Conservation (phyloP, 2,113 vertebrate genomes). For the Candoia aspera region DNA sequence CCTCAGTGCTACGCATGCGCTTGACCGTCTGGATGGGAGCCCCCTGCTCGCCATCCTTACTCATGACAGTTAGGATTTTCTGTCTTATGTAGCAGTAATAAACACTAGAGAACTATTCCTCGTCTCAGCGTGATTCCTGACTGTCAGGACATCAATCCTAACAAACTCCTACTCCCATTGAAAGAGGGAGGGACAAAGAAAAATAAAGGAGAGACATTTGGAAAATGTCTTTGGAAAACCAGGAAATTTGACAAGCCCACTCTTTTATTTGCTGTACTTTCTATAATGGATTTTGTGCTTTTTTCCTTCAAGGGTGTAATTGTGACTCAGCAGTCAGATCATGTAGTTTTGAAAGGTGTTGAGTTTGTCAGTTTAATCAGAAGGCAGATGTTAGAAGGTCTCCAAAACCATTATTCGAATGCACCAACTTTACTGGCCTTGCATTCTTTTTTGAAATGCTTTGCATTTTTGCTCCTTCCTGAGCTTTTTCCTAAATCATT, state of each 20-base stretch:
- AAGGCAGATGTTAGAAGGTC: neutral
- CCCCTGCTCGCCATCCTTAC: too few species aligned
- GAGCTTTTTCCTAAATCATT: neutral
- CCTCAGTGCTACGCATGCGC: too few species aligned
- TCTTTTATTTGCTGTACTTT: neutral
- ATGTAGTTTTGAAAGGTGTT: neutral
- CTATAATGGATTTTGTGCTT: neutral
- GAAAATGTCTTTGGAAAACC: too few species aligned
- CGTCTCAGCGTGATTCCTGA: too few species aligned
- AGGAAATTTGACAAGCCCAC: neutral
- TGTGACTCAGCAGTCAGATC: neutral
- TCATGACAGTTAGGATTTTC: too few species aligned
- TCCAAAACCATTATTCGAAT: neutral
- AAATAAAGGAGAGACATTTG: too few species aligned
- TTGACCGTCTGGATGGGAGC: too few species aligned
- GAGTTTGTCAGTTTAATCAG: neutral
- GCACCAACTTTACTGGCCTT: neutral
- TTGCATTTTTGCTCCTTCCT: neutral
- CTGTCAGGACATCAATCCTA: too few species aligned
- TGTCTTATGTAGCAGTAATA: too few species aligned
- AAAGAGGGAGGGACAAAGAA: too few species aligned
- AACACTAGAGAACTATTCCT: too few species aligned
- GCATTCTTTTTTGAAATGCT: neutral
- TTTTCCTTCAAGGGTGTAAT: neutral
- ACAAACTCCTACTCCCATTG: too few species aligned